phyloP scores from a whole-genome alignment of 1,140 invertebrate genomes.

The Hypsibius dujardini region DNA sequence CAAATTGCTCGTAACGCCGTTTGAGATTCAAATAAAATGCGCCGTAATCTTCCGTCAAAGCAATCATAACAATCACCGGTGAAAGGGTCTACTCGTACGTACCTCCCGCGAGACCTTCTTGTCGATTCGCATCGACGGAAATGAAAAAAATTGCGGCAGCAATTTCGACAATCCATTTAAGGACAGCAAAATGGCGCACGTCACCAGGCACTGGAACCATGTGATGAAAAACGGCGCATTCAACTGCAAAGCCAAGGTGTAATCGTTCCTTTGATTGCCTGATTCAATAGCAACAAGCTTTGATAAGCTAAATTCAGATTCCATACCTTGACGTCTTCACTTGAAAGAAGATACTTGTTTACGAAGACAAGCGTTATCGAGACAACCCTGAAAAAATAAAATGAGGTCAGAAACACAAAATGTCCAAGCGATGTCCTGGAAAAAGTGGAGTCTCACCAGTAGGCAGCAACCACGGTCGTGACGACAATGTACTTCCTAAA shows the following conservation, averaged over 20 bases:
- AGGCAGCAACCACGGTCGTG: no score
- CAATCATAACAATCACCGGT: no score
- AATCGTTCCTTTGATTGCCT: not conserved
- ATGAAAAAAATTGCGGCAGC: slow-evolving; percentile 42
- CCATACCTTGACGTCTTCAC: slow-evolving; percentile 41
- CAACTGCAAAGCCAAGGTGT: slow-evolving; percentile 39
- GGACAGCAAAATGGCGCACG: slow-evolving; percentile 57
- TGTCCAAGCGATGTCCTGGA: not conserved
- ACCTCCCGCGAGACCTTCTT: slow-evolving; percentile 34
- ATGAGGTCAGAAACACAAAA: slow-evolving; percentile 24
- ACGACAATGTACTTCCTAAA: no score
- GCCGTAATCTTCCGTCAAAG: slow-evolving; percentile 20
- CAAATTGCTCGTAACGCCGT: no score
- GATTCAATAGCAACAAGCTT: slow-evolving; percentile 7
- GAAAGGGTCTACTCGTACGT: slow-evolving; percentile 16
- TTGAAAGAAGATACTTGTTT: slow-evolving; percentile 65
- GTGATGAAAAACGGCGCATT: slow-evolving; percentile 92
- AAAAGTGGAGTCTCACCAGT: no score
- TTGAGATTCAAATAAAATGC: not conserved
- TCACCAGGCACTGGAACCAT: slow-evolving; percentile 87
- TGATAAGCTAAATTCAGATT: slow-evolving; percentile 9
- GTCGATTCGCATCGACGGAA: slow-evolving; percentile 37
- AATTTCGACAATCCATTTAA: slow-evolving; percentile 41
- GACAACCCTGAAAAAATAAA: slow-evolving; percentile 50
- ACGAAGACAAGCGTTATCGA: slow-evolving; percentile 86